These are phyloP conservation scores for Calliphora vicina DNA, from an alignment of 1,140 invertebrate genomes.

Conservation along the genomic window DNA sequence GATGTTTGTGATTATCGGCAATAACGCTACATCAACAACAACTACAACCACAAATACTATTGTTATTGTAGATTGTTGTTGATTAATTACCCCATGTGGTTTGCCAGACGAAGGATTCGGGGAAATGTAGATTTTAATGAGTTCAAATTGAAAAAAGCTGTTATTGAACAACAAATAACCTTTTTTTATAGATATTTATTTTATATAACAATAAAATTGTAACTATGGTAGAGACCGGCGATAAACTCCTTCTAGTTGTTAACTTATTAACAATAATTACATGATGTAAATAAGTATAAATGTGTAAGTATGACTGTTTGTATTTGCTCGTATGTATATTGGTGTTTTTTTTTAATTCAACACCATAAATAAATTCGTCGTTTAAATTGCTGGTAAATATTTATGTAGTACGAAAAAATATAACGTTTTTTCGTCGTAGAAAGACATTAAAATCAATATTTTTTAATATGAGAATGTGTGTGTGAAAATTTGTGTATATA, in stretches of 20 bases:
- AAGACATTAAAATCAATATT: constrained; percentile 19
- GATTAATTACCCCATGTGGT: constrained; percentile 5
- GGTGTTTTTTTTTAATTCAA: neutral
- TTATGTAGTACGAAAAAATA: too few species aligned
- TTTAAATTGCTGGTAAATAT: neutral
- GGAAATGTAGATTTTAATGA: neutral
- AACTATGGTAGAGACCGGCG: too few species aligned
- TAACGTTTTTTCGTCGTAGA: too few species aligned
- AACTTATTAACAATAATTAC: neutral
- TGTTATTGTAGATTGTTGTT: neutral
- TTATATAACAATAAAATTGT: neutral
- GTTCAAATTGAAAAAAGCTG: constrained; percentile 9
- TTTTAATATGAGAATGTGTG: neutral
- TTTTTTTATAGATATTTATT: neutral
- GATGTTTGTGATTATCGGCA: neutral
- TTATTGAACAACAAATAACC: neutral
- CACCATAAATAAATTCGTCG: neutral
- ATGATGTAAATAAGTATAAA: neutral
- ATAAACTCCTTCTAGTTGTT: neutral
- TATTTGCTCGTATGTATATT: too few species aligned
- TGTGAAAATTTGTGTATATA: neutral
- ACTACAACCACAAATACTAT: neutral
- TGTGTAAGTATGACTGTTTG: too few species aligned
- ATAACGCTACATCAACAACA: neutral
- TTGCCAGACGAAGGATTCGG: neutral